Percentiles rank a stretch among this genome's conserved stretches.
Conservation (phyloP, 2,888 invertebrate genomes). For the Campaea margaritaria region DNA sequence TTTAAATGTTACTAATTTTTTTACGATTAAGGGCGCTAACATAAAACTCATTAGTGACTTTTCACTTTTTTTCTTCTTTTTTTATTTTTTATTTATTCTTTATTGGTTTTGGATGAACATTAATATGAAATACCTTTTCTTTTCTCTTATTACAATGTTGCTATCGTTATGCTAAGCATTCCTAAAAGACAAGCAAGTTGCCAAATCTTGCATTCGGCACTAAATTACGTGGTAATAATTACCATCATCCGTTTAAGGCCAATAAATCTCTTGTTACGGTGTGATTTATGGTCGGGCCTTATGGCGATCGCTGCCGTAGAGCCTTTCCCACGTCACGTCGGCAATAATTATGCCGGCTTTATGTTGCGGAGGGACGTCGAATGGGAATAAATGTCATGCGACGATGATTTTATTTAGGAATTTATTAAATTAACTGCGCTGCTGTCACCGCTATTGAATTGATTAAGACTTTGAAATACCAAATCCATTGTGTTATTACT, state of each 20-base stretch:
- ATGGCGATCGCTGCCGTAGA: conserved; percentile 63
- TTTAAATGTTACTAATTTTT: too few species aligned
- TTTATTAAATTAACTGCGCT: neutral
- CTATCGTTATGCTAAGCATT: neutral
- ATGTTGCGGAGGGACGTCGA: conserved; percentile 15
- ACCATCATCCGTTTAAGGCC: conserved; percentile 64
- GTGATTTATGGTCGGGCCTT: conserved; percentile 69
- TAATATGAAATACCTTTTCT: too few species aligned
- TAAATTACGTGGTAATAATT: conserved; percentile 64
- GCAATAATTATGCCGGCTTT: conserved; percentile 50
- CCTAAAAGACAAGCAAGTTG: conserved; percentile 7
- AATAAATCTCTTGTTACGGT: conserved; percentile 66
- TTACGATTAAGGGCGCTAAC: too few species aligned
- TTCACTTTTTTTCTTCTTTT: too few species aligned
- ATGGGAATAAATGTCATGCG: conserved; percentile 14
- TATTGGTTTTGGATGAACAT: too few species aligned
- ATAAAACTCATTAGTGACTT: too few species aligned
- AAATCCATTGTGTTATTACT: neutral
- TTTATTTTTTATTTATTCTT: too few species aligned
- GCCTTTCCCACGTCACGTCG: conserved; percentile 57
- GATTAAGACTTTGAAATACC: neutral
- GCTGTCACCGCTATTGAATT: neutral
- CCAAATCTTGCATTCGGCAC: conserved; percentile 33
- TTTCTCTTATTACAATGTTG: too few species aligned
- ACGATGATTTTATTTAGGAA: conserved; percentile 5